phyloP scores from a whole-genome alignment of 2,797 vertebrate genomes.

The Argya squamiceps region DNA sequence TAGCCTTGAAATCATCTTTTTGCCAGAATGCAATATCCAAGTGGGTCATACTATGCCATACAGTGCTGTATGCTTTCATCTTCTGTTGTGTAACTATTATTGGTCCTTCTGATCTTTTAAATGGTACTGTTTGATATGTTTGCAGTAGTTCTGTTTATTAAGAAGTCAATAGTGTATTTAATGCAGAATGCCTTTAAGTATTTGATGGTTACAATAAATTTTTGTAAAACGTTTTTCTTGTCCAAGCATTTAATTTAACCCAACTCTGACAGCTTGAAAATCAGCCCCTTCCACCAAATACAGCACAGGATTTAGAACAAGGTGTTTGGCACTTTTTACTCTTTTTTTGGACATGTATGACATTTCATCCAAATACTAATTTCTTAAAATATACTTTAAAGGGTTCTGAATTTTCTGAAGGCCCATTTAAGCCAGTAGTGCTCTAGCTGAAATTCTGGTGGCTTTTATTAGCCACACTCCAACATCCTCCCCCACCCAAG shows the following conservation, averaged over 20 bases:
- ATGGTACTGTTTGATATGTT: constrained; percentile 75
- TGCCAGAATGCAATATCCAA: constrained; percentile 64
- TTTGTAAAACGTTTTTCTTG: constrained; percentile 80
- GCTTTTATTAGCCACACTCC: background rate
- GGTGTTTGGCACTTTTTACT: background rate
- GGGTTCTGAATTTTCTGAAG: background rate
- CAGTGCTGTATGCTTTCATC: constrained; percentile 73
- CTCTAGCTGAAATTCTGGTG: background rate
- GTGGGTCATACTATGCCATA: constrained; percentile 65
- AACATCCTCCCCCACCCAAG: background rate
- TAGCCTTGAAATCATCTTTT: constrained; percentile 69
- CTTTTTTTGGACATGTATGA: background rate
- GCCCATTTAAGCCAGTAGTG: background rate
- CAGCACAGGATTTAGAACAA: constrained; percentile 20
- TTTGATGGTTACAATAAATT: constrained; percentile 81
- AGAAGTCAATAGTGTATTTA: constrained; percentile 75
- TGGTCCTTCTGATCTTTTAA: constrained; percentile 71
- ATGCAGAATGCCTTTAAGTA: constrained; percentile 77
- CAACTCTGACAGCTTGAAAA: constrained; percentile 61
- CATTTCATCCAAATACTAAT: background rate
- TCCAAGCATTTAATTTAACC: constrained; percentile 82
- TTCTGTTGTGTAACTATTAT: constrained; percentile 72
- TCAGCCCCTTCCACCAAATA: constrained; percentile 1
- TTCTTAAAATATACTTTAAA: background rate
- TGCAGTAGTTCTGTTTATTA: constrained; percentile 74